Conservation (phyloP, 2,797 vertebrate species). For the Otolemur crassicaudatus region DNA sequence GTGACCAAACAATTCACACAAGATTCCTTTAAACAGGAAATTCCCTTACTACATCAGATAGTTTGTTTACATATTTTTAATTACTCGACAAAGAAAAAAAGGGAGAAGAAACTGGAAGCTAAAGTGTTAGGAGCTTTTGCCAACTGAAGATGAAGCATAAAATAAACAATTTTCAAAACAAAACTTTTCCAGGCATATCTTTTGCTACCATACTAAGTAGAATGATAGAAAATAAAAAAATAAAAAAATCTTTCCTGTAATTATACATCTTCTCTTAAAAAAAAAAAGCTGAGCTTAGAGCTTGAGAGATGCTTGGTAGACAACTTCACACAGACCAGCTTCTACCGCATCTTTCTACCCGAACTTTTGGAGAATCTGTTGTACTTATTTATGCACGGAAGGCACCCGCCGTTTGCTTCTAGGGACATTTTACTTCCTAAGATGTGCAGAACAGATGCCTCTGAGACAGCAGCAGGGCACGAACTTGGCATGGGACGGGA, state of each 20-base stretch:
- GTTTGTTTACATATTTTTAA: slow-evolving; percentile 32
- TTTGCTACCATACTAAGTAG: slow-evolving; percentile 55
- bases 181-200: slow-evolving; percentile 52
- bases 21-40: slow-evolving; percentile 37
- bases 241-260: slow-evolving; percentile 67
- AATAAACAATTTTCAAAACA: slow-evolving; percentile 62
- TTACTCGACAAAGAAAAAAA: slow-evolving; percentile 6
- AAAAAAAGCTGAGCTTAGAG: slow-evolving; percentile 61
- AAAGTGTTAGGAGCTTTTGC: slow-evolving; percentile 33
- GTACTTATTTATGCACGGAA: slow-evolving; percentile 57
- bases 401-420: background rate
- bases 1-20: slow-evolving; percentile 21
- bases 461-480: slow-evolving; percentile 57
- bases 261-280: slow-evolving; percentile 58
- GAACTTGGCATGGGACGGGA: background rate
- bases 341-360: slow-evolving; percentile 1
- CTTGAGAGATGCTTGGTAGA: slow-evolving; percentile 42
- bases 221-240: slow-evolving; percentile 71
- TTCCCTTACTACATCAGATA: background rate
- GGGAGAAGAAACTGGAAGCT: background rate
- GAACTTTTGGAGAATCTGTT: slow-evolving; percentile 47
- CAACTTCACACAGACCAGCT: background rate
- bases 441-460: slow-evolving; percentile 20
- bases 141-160: slow-evolving; percentile 54
- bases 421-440: background rate